These are phyloP conservation scores for Caligus rogercresseyi DNA, from an alignment of 1,140 invertebrate genomes.

Conservation along the genomic window DNA sequence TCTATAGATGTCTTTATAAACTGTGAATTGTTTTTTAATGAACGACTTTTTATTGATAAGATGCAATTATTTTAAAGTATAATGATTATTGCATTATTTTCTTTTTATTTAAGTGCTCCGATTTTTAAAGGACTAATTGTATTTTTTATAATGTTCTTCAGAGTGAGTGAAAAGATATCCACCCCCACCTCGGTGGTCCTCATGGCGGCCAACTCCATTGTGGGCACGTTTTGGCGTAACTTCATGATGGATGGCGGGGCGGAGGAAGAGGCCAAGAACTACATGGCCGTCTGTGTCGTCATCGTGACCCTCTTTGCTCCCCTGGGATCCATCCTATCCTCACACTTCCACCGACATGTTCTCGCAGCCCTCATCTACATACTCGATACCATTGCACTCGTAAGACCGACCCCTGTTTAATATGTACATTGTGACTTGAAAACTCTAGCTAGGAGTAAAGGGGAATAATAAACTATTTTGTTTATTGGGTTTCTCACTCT, in stretches of 20 bases:
- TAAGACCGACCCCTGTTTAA: background rate
- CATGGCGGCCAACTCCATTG: conserved; percentile 10
- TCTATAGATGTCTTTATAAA: too few relatives aligned
- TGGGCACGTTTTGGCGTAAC: conserved; percentile 8
- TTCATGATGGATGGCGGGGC: conserved; percentile 11
- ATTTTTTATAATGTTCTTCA: too few relatives aligned
- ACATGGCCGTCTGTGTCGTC: conserved; percentile 6
- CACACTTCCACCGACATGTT: conserved; percentile 11
- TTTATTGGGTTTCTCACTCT: background rate
- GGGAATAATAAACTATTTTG: background rate
- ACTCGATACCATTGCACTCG: conserved; percentile 11
- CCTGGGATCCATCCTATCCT: conserved; percentile 10
- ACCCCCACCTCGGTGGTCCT: conserved; percentile 15
- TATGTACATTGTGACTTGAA: background rate
- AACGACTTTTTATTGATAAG: too few relatives aligned
- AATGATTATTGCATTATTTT: too few relatives aligned
- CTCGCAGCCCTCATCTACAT: conserved; percentile 11
- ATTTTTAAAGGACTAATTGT: too few relatives aligned
- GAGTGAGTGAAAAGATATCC: conserved; percentile 17
- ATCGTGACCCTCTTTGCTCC: conserved; percentile 6
- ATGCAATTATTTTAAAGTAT: too few relatives aligned
- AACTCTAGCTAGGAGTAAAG: background rate
- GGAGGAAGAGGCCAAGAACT: conserved; percentile 11
- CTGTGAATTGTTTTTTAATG: too few relatives aligned
- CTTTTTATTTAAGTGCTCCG: too few relatives aligned